Evolutionary conservation across 2,797 vertebrate species (phyloP), one percentile per base, ranked within the genome.

Genomic region (Fundulus diaphanus): DNA sequence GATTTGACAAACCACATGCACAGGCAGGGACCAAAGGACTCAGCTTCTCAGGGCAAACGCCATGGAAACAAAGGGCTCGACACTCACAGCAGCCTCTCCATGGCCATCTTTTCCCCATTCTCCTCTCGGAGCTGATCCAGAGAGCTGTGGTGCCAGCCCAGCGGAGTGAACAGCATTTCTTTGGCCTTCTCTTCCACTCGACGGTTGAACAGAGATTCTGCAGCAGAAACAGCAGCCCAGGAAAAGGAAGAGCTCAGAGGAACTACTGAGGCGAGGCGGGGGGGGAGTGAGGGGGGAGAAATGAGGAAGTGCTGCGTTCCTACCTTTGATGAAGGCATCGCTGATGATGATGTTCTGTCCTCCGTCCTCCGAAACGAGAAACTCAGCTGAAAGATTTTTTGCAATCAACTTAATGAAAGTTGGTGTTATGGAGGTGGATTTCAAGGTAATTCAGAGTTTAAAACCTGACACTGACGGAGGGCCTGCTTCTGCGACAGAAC

Each of bases 251-350:
- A 22, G 24, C 20, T 52, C 56, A 46, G 4, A 18, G 52, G 12
- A 27, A 22, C n/a, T 15, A 22, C 5, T 12, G 8, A 5, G 2
- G 12, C 7, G 42, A 1, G 11, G 31, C 1, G 66, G 5, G 6
- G 3, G 22, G 13, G 48, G 13, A 59, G 20, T 35, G 18, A 54
- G 3, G 22, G 13, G 48, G 13, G 56, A 24, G 31, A 18, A 54
- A 24, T 15, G 33, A 76, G 31, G 0, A 29, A 15, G 24, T 6
- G 13, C 49, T 5, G 31, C 72, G 49, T 29, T 67, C 63, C 0
- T 96, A 99, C 98, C 98, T 95, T 98, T 98, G 91, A 99, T 98
- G 91, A 99, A 99, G 78, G 98, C 98, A 11, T 99, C 98, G 68
- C 98, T 99, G 87, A 99, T 99, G 82, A 96, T 96, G 71, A 99